Base-by-base conservation (phyloP, 2,888 invertebrate species). In the Anagyrus pseudococci region DNA sequence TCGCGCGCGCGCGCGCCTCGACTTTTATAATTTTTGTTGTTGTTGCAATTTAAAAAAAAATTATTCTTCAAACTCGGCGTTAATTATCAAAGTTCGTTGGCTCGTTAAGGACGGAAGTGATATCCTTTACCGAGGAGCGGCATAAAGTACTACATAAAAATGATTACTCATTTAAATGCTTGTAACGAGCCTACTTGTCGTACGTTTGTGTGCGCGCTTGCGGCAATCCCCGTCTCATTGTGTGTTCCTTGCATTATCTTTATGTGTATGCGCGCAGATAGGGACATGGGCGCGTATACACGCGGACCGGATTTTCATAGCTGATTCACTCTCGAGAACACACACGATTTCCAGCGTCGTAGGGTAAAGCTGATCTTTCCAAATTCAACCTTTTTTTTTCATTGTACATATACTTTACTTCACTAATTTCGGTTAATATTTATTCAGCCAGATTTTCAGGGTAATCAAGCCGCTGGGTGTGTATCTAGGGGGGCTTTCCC, bases 161-260 rank as follows among this genome's bases (percentile, higher is more conserved):
- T 44, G 44, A 44, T 37, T 37, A 20, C 22, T 44, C 44, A 22
- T 44, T 19, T 13, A 44, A 44, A 44, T 44, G 8, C 19, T 44
- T 4, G 13, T 44, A 7, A 19, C 29, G 29, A 29, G 29, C 10
- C 6, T 7, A 29, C n/a, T n/a, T n/a, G n/a, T n/a, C n/a, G n/a
- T n/a, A n/a, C n/a, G n/a, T n/a, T n/a, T n/a, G n/a, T n/a, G n/a
- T n/a, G 44, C 4, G 20, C 44, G 29, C 10, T 13, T 2, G 8
- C 33, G 13, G 33, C 2, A 15, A 37, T 13, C 3, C 3, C 10
- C 10, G 37, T 26, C 15, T 17, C 23, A 17, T 13, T 19, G 29
- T 43, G 57, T 52, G 40, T 52, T 52, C 55, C 40, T 25, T 52
- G 33, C 29, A 47, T 41, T 56, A 59, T 58, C 53, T 59, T 37